Evolutionary conservation across 2,113 vertebrate species (phyloP), one percentile per base, ranked within the genome.

Genomic region (Carassius auratus): DNA sequence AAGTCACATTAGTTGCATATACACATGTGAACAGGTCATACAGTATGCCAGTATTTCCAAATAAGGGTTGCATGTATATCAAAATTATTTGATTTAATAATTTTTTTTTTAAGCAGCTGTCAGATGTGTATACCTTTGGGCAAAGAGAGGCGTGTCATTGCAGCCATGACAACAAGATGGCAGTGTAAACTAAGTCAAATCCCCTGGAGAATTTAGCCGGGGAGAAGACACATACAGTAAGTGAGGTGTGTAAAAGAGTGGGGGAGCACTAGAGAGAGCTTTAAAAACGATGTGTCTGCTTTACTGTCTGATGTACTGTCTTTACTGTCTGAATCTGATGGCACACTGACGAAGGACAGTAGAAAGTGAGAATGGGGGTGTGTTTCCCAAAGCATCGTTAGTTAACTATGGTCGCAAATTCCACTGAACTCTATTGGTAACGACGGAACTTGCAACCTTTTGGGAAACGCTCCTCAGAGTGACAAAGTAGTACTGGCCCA

Each of bases 151-250:
- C 90, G 86, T 95, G 95, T 93, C 93, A 95, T 95, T 94, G 93
- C 95, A 90, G 87, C 80, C 90, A 89, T 93, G 94, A 93, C 95
- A 95, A 95, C 94, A 95, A 95, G 95, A 94, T 95, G 95, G 95
- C 95, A 95, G 94, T 95, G 93, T 94, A 93, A 93, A 92, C 95
- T 91, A 94, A 95, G 92, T 92, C 92, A 95, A 94, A 92, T 93
- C 92, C 95, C 94, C 89, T 87, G 4, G 91, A 95, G 95, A 92
- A 93, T 89, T 84, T 81, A 88, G 85, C 88, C 45, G n/a, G 52
- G 83, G 62, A 81, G 36, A 75, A 81, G 42, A 85, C 26, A 62
- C 71, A 84, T 45, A 84, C n/a, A 80, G 69, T 33, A 36, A 81
- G 23, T 69, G 69, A 69, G 73, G 83, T 76, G 74, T 71, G 33